Conservation (phyloP, 2,888 invertebrate genomes). For the Elegia similella region DNA sequence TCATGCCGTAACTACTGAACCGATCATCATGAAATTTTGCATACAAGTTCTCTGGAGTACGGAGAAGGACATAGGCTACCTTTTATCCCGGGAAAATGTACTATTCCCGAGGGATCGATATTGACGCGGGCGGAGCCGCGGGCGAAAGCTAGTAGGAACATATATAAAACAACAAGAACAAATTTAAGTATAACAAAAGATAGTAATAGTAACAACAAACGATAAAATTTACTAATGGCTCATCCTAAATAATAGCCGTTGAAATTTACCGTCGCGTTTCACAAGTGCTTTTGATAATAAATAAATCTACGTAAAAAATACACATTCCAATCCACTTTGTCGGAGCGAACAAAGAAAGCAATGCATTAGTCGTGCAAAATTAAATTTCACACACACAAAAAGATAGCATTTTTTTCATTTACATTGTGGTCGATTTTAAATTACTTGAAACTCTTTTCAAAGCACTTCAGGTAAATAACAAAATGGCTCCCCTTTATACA, state of each 20-base stretch:
- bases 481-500: conserved; percentile 56
- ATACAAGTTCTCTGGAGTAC: no score
- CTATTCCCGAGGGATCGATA: no score
- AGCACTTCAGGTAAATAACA: conserved; percentile 72
- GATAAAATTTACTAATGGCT: background rate
- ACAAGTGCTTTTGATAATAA: conserved; percentile 1
- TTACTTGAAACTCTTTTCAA: conserved; percentile 52
- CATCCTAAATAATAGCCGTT: conserved; percentile 1
- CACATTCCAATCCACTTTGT: conserved; percentile 47
- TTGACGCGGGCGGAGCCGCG: no score
- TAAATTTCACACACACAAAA: conserved; percentile 63
- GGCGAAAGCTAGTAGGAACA: background rate
- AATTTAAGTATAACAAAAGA: background rate
- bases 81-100: no score
- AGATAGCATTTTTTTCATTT: conserved; percentile 46
- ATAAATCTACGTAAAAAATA: conserved; percentile 17
- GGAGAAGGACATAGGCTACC: no score
- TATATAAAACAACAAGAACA: background rate
- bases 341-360: conserved; percentile 54
- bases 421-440: conserved; percentile 74
- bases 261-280: background rate
- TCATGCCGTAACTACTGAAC: no score
- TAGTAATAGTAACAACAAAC: background rate
- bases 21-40: no score
- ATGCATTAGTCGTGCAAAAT: conserved; percentile 58